These are phyloP conservation scores for Dissostichus mawsoni DNA, from an alignment of 2,113 vertebrate genomes.

Conservation along the genomic window DNA sequence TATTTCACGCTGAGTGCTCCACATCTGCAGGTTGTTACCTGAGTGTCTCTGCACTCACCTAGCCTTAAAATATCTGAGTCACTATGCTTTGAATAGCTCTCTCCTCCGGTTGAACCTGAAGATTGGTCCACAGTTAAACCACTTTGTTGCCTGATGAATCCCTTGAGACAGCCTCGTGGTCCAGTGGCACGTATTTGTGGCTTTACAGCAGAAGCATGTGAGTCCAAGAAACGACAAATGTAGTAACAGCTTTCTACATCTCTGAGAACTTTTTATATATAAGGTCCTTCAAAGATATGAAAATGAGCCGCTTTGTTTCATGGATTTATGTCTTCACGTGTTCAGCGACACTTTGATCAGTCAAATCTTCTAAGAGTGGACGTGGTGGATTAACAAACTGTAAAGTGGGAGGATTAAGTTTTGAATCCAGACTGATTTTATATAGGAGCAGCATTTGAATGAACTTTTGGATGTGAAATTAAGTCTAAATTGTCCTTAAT, in stretches of 20 bases:
- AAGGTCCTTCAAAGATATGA: not conserved
- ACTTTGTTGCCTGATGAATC: constrained; percentile 13
- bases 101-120: not conserved
- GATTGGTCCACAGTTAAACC: not conserved
- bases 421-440: not conserved
- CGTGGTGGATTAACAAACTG: constrained; percentile 36
- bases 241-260: too few relatives aligned
- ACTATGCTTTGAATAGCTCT: constrained; percentile 34
- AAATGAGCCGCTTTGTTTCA: constrained; percentile 29
- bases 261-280: not conserved
- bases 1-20: constrained; percentile 12
- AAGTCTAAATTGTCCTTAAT: too few relatives aligned
- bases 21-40: not conserved
- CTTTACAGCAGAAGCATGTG: not conserved
- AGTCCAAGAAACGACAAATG: not conserved
- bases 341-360: constrained; percentile 62
- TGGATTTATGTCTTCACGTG: constrained; percentile 39
- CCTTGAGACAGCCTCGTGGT: constrained; percentile 6
- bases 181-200: constrained; percentile 25
- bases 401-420: constrained; percentile 50
- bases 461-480: too few relatives aligned
- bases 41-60: constrained; percentile 42
- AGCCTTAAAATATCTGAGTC: constrained; percentile 32
- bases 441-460: not conserved
- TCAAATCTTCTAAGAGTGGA: constrained; percentile 31